phyloP scores from a whole-genome alignment of 2,113 vertebrate genomes.

The Mormoops blainvillei region DNA sequence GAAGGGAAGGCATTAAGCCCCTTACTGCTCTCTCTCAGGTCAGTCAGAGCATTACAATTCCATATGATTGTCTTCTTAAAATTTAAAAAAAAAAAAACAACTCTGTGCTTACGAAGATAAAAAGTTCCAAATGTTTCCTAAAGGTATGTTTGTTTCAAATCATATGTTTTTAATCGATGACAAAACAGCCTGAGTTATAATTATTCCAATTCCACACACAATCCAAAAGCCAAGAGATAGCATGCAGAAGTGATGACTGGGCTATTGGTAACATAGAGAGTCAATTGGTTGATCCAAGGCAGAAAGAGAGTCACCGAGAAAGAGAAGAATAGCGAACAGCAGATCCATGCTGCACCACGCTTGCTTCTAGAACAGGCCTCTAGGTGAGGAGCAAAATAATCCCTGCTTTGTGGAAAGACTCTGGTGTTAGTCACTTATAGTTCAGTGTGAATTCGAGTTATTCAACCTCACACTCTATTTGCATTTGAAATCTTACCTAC shows the following conservation, averaged over 20 bases:
- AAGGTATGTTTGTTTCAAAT: constrained; percentile 78
- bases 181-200: constrained; percentile 71
- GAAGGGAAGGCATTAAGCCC: constrained; percentile 66
- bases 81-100: constrained; percentile 5
- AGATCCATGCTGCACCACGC: background rate
- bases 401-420: background rate
- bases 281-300: constrained; percentile 36
- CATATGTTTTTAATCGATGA: constrained; percentile 75
- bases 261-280: background rate
- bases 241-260: constrained; percentile 58
- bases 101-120: constrained; percentile 70
- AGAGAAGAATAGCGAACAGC: constrained; percentile 43
- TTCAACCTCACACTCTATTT: background rate
- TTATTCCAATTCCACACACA: constrained; percentile 64
- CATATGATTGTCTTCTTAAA: constrained; percentile 61
- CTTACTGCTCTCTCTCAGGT: constrained; percentile 63
- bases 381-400: background rate
- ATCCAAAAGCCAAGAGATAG: constrained; percentile 67
- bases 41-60: constrained; percentile 67
- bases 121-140: constrained; percentile 79
- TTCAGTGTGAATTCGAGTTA: background rate
- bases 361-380: background rate
- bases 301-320: constrained; percentile 44
- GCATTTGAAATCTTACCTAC: constrained; percentile 1
- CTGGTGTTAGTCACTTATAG: background rate